A percentile compares a stretch with the other conserved stretches of the same genome.
phyloP scores from a whole-genome alignment of 2,888 invertebrate species.

The Ennomos fuscantarius region DNA sequence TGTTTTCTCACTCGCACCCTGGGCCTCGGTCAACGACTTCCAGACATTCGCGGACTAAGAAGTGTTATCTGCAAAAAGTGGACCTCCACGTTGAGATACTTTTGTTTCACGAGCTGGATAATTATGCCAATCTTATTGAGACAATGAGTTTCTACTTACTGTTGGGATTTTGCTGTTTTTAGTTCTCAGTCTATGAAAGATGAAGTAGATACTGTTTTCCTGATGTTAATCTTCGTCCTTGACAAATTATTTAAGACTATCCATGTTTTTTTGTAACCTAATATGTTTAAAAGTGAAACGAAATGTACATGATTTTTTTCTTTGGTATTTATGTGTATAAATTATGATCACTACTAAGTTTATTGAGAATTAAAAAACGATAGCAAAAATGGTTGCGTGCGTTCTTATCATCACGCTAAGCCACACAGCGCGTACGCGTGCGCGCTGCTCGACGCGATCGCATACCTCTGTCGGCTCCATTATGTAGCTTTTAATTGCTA shows the following conservation, averaged over 20 bases:
- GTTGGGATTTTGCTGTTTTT: not conserved
- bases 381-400: slow-evolving; percentile 56
- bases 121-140: slow-evolving; percentile 45
- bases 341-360: slow-evolving; percentile 15
- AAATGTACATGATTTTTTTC: slow-evolving; percentile 4
- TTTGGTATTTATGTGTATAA: slow-evolving; percentile 9
- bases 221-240: not conserved
- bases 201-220: not conserved
- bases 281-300: not conserved
- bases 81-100: slow-evolving; percentile 41
- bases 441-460: slow-evolving; percentile 40
- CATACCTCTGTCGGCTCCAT: slow-evolving; percentile 36
- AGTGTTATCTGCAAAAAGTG: slow-evolving; percentile 46
- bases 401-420: slow-evolving; percentile 57
- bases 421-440: slow-evolving; percentile 50
- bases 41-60: slow-evolving; percentile 63
- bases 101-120: slow-evolving; percentile 41
- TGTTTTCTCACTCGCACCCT: slow-evolving; percentile 70
- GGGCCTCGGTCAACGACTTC: slow-evolving; percentile 78
- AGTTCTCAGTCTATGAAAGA: not conserved
- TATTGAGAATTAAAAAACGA: slow-evolving; percentile 39
- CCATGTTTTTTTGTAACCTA: not conserved
- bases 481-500: slow-evolving; percentile 42
- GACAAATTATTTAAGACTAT: not conserved
- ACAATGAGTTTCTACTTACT: slow-evolving; percentile 7